phyloP scores from a whole-genome alignment of 2,797 vertebrate species.

The Crypturellus tataupa region DNA sequence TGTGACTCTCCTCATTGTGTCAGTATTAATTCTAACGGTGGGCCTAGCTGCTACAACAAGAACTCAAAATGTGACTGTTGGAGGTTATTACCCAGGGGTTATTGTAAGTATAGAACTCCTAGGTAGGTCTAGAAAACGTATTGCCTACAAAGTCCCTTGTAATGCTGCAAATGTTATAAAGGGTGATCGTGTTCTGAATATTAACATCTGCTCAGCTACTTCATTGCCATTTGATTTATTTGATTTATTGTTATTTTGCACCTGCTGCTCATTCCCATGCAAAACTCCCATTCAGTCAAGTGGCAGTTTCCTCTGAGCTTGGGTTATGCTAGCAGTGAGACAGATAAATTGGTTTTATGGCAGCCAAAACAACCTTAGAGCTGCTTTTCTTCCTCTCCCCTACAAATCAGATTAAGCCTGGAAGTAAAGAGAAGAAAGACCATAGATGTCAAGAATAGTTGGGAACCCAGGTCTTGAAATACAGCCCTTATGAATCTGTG shows the following conservation, averaged over 20 bases:
- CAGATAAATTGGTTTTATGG: background rate
- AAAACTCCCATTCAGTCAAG: slow-evolving; percentile 30
- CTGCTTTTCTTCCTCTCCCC: background rate
- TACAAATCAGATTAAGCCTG: background rate
- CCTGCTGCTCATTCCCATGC: slow-evolving; percentile 60
- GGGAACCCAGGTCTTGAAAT: background rate
- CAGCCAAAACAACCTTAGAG: background rate
- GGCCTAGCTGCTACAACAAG: slow-evolving; percentile 96
- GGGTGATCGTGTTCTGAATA: slow-evolving; percentile 51
- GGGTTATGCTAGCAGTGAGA: background rate
- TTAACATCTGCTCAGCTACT: slow-evolving; percentile 54
- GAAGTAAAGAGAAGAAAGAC: background rate
- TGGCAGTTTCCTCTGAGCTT: slow-evolving; percentile 15
- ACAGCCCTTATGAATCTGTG: background rate
- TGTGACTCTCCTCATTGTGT: slow-evolving; percentile 93
- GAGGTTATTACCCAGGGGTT: slow-evolving; percentile 97
- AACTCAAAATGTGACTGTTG: slow-evolving; percentile 98
- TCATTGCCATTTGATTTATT: slow-evolving; percentile 63
- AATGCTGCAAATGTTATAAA: slow-evolving; percentile 45
- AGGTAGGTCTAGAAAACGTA: slow-evolving; percentile 66
- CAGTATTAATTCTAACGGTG: slow-evolving; percentile 94
- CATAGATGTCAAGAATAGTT: background rate
- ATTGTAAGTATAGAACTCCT: slow-evolving; percentile 91
- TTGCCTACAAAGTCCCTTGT: slow-evolving; percentile 49
- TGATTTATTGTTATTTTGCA: slow-evolving; percentile 68